Base-by-base conservation (phyloP, 2,113 vertebrate species). In the Falcunculus frontatus region DNA sequence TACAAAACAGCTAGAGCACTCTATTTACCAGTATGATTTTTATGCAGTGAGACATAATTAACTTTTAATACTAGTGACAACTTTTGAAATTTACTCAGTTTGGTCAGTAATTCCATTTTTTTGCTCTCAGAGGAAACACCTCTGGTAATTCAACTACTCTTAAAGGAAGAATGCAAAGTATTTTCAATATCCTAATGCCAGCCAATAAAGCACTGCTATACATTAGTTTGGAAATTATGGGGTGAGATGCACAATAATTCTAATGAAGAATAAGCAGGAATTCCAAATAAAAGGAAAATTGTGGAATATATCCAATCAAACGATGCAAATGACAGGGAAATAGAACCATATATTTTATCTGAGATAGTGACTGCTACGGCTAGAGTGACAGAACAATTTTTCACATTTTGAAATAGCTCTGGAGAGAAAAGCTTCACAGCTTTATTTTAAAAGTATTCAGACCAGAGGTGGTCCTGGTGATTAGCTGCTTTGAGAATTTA, bases 271-370 rank as follows among this genome's bases (percentile, higher is more conserved):
- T 55, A 93, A 89, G 67, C 42, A 72, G 80, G 84, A 95, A 92
- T 55, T 64, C 62, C 68, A 80, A 78, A 94, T 95, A 88, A 87
- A 94, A 84, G 82, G 27, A 79, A 96, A 94, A 87, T 13, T 72
- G 63, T 60, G 73, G 93, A 84, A 72, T 93, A 85, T 9, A 49
- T 89, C 41, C 13, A 33, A 64, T 35, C 35, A 87, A 96, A 80
- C 41, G 1, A 88, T 75, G n/a, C 47, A 95, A 89, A 72, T 25
- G 35, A 90, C 33, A 75, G 27, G 29, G 12, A 95, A 97, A 85
- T 63, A 68, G 57, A 57, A 53, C n/a, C 20, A 78, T 53, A n/a
- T 74, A 56, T 81, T 95, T 95, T 64, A 62, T 59, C 63, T 82
- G 67, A 89, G 94, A 74, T 19, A 88, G 55, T 69, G 73, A 92